phyloP scores from a whole-genome alignment of 2,888 invertebrate genomes.

The Chrysopilus asiliformis region DNA sequence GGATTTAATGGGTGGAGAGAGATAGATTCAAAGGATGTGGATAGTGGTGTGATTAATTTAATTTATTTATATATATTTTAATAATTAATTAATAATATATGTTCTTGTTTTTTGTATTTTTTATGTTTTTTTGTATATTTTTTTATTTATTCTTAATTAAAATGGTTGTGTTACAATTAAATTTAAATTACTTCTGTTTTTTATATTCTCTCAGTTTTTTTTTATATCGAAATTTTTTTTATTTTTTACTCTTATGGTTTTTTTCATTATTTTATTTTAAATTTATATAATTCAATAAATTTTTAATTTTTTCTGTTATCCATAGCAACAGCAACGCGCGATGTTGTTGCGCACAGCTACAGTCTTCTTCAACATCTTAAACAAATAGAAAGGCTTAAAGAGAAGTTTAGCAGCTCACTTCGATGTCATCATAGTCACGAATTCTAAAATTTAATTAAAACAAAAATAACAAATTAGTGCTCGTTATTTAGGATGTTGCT shows the following conservation, averaged over 20 bases:
- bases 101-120: constrained; percentile 40
- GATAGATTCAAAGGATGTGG: no score
- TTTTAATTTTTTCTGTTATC: constrained; percentile 27
- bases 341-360: constrained; percentile 43
- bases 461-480: no score
- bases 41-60: constrained; percentile 31
- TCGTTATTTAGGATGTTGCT: no score
- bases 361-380: constrained; percentile 44
- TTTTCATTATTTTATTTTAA: constrained; percentile 13
- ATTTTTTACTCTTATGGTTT: constrained; percentile 6
- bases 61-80: constrained; percentile 42
- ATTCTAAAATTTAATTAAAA: constrained; percentile 73
- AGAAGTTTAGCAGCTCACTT: constrained; percentile 75
- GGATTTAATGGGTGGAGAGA: no score
- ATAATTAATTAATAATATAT: constrained; percentile 22
- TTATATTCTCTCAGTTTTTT: constrained; percentile 15
- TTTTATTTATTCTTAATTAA: constrained; percentile 20
- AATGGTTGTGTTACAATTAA: constrained; percentile 28
- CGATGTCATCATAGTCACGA: constrained; percentile 99
- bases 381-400: constrained; percentile 44
- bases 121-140: constrained; percentile 35
- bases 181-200: constrained; percentile 37
- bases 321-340: constrained; percentile 38
- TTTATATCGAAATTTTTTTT: constrained; percentile 17
- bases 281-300: constrained; percentile 25